phyloP scores from a whole-genome alignment of 1,140 invertebrate species.

The Thaumatotibia leucotreta region DNA sequence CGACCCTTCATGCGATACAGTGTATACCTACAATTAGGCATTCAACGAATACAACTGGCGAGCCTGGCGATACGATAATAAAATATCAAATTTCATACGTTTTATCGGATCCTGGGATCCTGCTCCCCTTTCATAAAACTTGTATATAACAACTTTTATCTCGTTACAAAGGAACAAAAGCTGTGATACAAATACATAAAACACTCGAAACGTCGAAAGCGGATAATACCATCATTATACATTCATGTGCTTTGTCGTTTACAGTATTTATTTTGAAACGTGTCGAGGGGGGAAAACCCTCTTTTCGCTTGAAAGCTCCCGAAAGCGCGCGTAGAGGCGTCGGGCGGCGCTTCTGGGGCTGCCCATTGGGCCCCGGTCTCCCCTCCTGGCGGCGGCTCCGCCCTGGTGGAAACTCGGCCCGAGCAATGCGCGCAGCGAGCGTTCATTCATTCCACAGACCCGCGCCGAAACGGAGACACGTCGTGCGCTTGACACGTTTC shows the following conservation, averaged over 20 bases:
- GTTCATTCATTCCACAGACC: slow-evolving; percentile 36
- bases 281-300: slow-evolving; percentile 69
- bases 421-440: slow-evolving; percentile 18
- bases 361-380: slow-evolving; percentile 47
- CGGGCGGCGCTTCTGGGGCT: slow-evolving; percentile 38
- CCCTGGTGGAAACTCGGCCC: slow-evolving; percentile 54
- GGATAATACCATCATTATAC: slow-evolving; percentile 74
- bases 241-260: slow-evolving; percentile 74
- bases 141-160: slow-evolving; percentile 59
- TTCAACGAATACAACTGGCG: slow-evolving; percentile 38
- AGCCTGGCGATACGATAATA: slow-evolving; percentile 42
- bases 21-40: slow-evolving; percentile 25
- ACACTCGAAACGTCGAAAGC: slow-evolving; percentile 68
- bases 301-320: slow-evolving; percentile 69
- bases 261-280: slow-evolving; percentile 74
- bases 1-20: slow-evolving; percentile 23
- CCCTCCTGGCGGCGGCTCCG: slow-evolving; percentile 55
- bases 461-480: not conserved
- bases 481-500: slow-evolving; percentile 17
- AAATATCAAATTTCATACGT: slow-evolving; percentile 64
- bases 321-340: slow-evolving; percentile 63
- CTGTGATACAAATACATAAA: slow-evolving; percentile 68
- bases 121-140: slow-evolving; percentile 48
- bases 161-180: slow-evolving; percentile 69
- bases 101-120: slow-evolving; percentile 58